A percentile compares a stretch with the other conserved stretches of the same genome.
These are phyloP conservation scores for Electrophaes corylata DNA, from an alignment of 2,888 invertebrate species.

Conservation along the genomic window DNA sequence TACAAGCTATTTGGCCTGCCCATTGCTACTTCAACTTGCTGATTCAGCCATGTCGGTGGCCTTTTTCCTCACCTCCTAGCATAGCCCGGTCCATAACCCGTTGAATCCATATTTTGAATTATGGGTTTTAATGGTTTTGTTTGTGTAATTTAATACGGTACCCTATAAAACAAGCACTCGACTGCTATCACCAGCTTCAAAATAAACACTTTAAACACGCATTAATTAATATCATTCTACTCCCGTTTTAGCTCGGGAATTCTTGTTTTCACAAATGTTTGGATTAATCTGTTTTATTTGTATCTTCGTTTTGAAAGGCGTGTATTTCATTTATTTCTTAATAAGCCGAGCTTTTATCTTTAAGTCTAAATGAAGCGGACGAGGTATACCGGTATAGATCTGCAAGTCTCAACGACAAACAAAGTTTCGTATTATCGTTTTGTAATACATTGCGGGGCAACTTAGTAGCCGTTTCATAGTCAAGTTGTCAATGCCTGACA, in stretches of 20 bases:
- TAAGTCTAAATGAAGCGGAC: conserved; percentile 67
- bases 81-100: too few relatives aligned
- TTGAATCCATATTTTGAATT: too few relatives aligned
- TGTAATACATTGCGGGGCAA: too few relatives aligned
- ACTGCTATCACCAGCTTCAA: conserved; percentile 48
- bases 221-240: conserved; percentile 44
- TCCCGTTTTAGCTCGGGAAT: conserved; percentile 51
- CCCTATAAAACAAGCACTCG: conserved; percentile 56
- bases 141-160: conserved; percentile 34
- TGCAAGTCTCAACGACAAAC: too few relatives aligned
- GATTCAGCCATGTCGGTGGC: too few relatives aligned
- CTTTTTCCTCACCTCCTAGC: too few relatives aligned
- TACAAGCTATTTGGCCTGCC: too few relatives aligned
- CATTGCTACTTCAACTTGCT: too few relatives aligned
- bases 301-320: conserved; percentile 55
- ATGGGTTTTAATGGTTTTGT: too few relatives aligned
- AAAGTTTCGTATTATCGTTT: too few relatives aligned
- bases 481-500: too few relatives aligned
- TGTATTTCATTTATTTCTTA: conserved; percentile 75
- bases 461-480: too few relatives aligned
- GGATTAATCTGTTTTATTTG: conserved; percentile 52
- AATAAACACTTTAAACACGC: conserved; percentile 43
- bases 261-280: conserved; percentile 53
- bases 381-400: conserved; percentile 24
- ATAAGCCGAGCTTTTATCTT: conserved; percentile 64